These are phyloP conservation scores for Listronotus oregonensis DNA, from an alignment of 1,140 invertebrate genomes.

Conservation along the genomic window DNA sequence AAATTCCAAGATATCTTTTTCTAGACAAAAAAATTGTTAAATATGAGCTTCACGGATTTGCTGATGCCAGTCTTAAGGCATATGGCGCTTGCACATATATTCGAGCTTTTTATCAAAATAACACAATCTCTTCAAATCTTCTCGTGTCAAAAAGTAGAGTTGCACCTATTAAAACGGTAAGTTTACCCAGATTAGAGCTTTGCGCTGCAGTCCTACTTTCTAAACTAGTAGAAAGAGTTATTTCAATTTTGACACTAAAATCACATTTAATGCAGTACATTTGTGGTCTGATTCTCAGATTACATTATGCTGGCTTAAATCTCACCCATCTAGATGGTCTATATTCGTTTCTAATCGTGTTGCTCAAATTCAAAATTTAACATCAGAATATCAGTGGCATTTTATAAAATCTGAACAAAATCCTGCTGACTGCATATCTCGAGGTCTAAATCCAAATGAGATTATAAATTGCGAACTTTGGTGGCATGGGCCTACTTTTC, in stretches of 20 bases:
- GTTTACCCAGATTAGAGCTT: constrained; percentile 2
- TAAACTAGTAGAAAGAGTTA: constrained; percentile 13
- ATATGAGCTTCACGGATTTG: constrained; percentile 49
- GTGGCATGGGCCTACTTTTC: constrained; percentile 46
- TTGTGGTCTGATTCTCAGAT: constrained; percentile 56
- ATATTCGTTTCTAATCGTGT: constrained; percentile 55
- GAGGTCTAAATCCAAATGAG: constrained; percentile 48
- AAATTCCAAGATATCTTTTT: constrained; percentile 39
- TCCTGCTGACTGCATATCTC: constrained; percentile 56
- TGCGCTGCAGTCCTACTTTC: constrained; percentile 15
- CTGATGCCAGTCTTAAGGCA: constrained; percentile 44
- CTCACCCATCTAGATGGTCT: constrained; percentile 45
- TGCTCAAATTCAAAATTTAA: constrained; percentile 40
- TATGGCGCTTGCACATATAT: constrained; percentile 49
- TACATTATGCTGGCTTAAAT: constrained; percentile 53
- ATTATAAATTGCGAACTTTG: constrained; percentile 39
- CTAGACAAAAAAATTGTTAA: constrained; percentile 56
- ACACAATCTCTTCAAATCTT: no score
- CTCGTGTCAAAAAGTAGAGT: no score
- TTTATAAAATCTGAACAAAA: constrained; percentile 53
- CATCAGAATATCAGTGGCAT: constrained; percentile 39
- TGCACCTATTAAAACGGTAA: no score
- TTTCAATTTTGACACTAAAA: constrained; percentile 39
- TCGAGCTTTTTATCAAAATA: constrained; percentile 4
- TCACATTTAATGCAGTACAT: constrained; percentile 36